phyloP scores from a whole-genome alignment of 1,140 invertebrate genomes.

The Belonocnema kinseyi region DNA sequence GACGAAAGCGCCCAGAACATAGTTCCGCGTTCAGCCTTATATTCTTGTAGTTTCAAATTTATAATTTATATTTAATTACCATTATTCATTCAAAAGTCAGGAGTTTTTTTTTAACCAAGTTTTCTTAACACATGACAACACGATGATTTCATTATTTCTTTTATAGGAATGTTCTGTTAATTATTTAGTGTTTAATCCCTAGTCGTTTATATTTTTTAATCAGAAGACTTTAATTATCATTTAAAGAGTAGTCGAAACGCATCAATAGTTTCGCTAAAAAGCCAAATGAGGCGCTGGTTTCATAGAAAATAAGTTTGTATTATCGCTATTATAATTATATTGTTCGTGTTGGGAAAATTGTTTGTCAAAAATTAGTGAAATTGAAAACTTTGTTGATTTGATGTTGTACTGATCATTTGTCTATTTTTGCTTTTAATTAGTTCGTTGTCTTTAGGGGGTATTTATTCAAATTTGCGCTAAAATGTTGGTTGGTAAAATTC shows the following conservation, averaged over 20 bases:
- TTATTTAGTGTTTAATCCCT: neutral
- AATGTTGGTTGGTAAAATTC: too few species aligned
- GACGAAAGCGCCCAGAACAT: constrained; percentile 64
- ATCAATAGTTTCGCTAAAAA: neutral
- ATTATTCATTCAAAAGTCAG: neutral
- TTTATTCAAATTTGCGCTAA: too few species aligned
- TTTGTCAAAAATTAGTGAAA: neutral
- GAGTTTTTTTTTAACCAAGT: neutral
- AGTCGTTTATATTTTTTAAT: constrained; percentile 17
- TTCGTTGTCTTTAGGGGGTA: too few species aligned
- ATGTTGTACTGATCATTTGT: too few species aligned
- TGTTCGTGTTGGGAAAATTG: neutral
- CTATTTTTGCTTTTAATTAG: too few species aligned
- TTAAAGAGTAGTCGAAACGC: neutral
- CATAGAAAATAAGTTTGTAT: constrained; percentile 16
- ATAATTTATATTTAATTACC: neutral
- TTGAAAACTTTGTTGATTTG: too few species aligned
- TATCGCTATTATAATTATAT: neutral
- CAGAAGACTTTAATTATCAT: neutral
- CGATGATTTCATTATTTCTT: neutral
- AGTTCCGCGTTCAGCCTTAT: constrained; percentile 44
- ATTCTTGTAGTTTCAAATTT: neutral
- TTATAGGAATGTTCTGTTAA: neutral
- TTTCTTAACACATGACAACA: neutral
- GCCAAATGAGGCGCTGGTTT: constrained; percentile 7